Conservation (phyloP, 2,888 invertebrate species). For the Coelinius sp. region DNA sequence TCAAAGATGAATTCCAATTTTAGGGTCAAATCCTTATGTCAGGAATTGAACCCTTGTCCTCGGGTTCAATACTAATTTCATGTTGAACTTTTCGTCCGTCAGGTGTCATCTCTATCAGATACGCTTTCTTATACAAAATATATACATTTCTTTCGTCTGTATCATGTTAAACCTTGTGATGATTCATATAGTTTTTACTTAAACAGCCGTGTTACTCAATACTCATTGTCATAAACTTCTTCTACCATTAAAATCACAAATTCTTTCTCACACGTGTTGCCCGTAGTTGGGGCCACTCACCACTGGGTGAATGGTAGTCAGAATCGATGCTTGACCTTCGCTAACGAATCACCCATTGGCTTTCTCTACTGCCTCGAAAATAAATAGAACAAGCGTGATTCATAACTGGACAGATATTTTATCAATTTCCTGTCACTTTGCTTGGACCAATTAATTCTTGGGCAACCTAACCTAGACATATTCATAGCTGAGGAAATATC, state of each 20-base stretch:
- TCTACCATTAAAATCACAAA: not conserved
- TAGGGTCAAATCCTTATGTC: too few relatives aligned
- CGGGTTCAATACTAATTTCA: too few relatives aligned
- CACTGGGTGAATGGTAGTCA: conserved; percentile 5
- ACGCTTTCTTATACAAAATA: too few relatives aligned
- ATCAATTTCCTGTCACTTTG: not conserved
- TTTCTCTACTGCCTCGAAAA: not conserved
- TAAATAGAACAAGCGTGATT: not conserved
- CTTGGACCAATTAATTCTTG: too few relatives aligned
- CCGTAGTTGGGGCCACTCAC: conserved; percentile 23
- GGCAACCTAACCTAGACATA: too few relatives aligned
- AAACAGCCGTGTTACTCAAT: not conserved
- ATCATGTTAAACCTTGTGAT: not conserved
- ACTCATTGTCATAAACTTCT: not conserved
- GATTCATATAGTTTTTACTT: not conserved
- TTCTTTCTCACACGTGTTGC: conserved; percentile 25
- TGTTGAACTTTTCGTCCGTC: too few relatives aligned
- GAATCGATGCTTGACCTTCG: conserved; percentile 18
- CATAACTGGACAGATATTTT: not conserved
- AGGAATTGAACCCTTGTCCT: too few relatives aligned
- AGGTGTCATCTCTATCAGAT: too few relatives aligned
- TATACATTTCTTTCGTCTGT: too few relatives aligned
- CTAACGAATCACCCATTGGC: conserved; percentile 20
- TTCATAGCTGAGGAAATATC: too few relatives aligned
- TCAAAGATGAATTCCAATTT: too few relatives aligned